Evolutionary conservation across 2,888 invertebrate species (phyloP), one percentile per base, ranked within the genome.

Genomic region (Erebia aethiops): DNA sequence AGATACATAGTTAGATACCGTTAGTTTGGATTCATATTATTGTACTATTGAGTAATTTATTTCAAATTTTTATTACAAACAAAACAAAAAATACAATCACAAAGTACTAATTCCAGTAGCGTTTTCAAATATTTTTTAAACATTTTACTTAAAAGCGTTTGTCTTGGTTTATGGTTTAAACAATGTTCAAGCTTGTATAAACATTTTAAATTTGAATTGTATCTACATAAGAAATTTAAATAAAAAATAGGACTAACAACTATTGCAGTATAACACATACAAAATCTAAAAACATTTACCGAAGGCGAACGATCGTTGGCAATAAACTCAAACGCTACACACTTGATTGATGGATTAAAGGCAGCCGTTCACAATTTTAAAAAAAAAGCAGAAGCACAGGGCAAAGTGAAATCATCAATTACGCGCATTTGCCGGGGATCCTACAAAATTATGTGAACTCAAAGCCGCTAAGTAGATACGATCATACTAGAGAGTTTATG

Each of bases 261-360:
- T 18, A 54, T 54, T 54, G 18, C 11, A 46, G 11, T 10, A 11
- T 46, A 46, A 46, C 46, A 10, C 46, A n/a, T 35, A 58, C 7
- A 64, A 67, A 62, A 66, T 62, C 69, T 70, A 69, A 60, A 61
- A 41, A 14, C 43, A 66, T 49, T 26, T 62, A 67, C 43, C 63
- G 66, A 74, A 69, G 67, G 64, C 69, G 61, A 73, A 58, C 65
- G 65, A 65, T 58, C 69, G 67, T 57, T 68, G 64, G 71, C 69
- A 74, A 74, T 69, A 74, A 73, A 76, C 71, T 64, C 70, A 73
- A 72, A 73, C 76, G 67, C 57, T 79, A 80, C 79, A 78, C 69
- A 76, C 74, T 79, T 79, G 80, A 80, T 80, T 80, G 80, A 80
- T 79, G 75, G 79, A 63, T 79, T 76, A 79, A 80, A 79, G 77